Evolutionary conservation across 2,888 invertebrate species (phyloP).

Genomic region (Pachymerium ferrugineum): DNA sequence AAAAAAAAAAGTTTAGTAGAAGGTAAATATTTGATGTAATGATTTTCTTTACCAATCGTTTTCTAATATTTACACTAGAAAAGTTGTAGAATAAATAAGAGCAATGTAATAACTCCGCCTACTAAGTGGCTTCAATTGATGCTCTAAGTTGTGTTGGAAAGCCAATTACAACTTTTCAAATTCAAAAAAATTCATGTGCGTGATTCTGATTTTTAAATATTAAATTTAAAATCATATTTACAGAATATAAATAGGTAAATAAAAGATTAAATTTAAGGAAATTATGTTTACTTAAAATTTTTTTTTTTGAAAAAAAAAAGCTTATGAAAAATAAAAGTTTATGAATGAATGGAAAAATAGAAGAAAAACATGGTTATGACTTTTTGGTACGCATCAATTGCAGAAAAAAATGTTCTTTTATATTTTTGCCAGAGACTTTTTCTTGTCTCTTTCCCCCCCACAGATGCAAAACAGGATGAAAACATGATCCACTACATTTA

Average conservation of each 20-base stretch:
- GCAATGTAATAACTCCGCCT: background rate
- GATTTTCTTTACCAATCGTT: background rate
- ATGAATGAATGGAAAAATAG: background rate
- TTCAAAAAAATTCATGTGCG: background rate
- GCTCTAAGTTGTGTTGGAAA: background rate
- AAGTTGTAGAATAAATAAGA: background rate
- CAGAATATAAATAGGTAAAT: too few species aligned
- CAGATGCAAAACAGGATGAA: conserved; percentile 25
- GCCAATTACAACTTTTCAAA: too few species aligned
- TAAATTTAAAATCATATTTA: too few species aligned
- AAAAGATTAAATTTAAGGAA: too few species aligned
- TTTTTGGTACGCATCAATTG: conserved; percentile 15
- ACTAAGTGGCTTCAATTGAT: conserved; percentile 11
- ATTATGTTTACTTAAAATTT: background rate
- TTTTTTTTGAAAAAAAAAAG: background rate
- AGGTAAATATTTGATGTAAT: background rate
- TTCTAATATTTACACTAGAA: background rate
- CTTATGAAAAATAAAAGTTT: too few species aligned
- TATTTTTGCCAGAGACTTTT: too few species aligned
- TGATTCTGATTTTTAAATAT: too few species aligned
- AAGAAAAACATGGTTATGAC: background rate
- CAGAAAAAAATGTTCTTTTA: conserved; percentile 3
- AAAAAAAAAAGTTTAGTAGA: background rate
- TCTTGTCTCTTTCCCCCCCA: background rate
- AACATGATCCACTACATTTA: conserved; percentile 11